phyloP scores from a whole-genome alignment of 92 coral and sea anemone genomes.

The Umimayanthus kanabou region DNA sequence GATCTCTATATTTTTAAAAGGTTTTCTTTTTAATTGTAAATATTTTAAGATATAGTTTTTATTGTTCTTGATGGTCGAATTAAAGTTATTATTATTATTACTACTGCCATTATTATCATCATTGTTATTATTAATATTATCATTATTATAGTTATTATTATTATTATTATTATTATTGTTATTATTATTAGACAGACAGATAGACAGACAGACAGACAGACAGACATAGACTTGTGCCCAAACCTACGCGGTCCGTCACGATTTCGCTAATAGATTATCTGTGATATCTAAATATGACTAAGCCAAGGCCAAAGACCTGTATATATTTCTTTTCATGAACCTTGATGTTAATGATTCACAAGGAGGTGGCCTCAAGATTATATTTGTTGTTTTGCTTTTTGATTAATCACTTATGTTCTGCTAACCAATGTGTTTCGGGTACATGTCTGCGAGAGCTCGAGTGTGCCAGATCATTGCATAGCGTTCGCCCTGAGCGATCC shows the following conservation, averaged over 20 bases:
- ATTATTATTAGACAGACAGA: not conserved
- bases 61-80: not conserved
- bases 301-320: not conserved
- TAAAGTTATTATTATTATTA: too few relatives aligned
- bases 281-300: constrained; percentile 1
- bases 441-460: too few relatives aligned
- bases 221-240: not conserved
- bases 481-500: too few relatives aligned
- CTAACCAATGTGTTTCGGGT: too few relatives aligned
- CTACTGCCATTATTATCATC: not conserved
- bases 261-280: constrained; percentile 5
- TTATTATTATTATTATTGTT: not conserved
- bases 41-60: too few relatives aligned
- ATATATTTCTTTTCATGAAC: not conserved
- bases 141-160: not conserved
- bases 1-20: too few relatives aligned
- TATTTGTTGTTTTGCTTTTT: too few relatives aligned
- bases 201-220: too few relatives aligned
- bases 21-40: not conserved
- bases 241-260: not conserved
- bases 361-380: not conserved
- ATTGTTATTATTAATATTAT: not conserved
- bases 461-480: too few relatives aligned
- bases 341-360: not conserved
- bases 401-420: too few relatives aligned